Evolutionary conservation across 2,888 invertebrate genomes (phyloP).

Genomic region (Tanaodytes sp.): DNA sequence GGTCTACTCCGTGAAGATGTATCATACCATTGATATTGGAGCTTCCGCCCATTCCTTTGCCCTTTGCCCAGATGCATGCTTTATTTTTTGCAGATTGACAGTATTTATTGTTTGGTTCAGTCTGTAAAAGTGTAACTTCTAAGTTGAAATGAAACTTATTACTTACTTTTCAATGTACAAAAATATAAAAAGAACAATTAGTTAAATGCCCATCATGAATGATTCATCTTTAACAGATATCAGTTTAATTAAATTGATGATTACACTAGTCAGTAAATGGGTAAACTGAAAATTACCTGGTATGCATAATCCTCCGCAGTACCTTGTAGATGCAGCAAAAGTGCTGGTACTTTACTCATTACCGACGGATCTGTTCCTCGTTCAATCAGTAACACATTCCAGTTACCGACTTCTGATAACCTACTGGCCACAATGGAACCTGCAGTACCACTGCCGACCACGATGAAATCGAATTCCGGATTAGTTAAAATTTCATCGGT

Average conservation of each 20-base stretch:
- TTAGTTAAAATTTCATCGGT: slow-evolving; percentile 68
- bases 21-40: slow-evolving; percentile 80
- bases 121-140: slow-evolving; percentile 20
- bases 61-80: slow-evolving; percentile 76
- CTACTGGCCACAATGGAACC: slow-evolving; percentile 76
- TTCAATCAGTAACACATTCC: slow-evolving; percentile 75
- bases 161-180: no score
- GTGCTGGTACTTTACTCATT: slow-evolving; percentile 73
- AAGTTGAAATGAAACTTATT: neutral
- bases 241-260: no score
- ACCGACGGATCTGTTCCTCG: slow-evolving; percentile 74
- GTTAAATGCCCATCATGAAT: no score
- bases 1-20: slow-evolving; percentile 78
- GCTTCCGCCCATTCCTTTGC: slow-evolving; percentile 80
- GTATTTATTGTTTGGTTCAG: slow-evolving; percentile 69
- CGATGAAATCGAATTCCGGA: slow-evolving; percentile 65
- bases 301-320: slow-evolving; percentile 74
- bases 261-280: no score
- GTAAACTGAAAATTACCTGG: slow-evolving; percentile 62
- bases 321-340: slow-evolving; percentile 66
- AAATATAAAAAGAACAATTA: no score
- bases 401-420: slow-evolving; percentile 72
- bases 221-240: no score
- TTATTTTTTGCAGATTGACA: slow-evolving; percentile 70
- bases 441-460: slow-evolving; percentile 74